Evolutionary conservation across 92 coral and sea anemone genomes (phyloP), one percentile per base, ranked within the genome.

Genomic region (Phymanthus crucifer): DNA sequence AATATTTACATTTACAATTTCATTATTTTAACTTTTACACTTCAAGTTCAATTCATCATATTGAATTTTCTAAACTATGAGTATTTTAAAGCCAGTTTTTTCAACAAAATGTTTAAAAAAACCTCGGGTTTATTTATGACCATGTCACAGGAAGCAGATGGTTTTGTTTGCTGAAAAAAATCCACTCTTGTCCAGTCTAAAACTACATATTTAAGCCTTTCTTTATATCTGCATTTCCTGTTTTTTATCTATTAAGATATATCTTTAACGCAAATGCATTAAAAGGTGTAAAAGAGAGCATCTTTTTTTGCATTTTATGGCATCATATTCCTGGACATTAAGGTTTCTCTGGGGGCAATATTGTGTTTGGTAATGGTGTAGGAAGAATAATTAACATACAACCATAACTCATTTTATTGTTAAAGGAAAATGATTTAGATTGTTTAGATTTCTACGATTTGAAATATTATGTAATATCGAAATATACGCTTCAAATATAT

Each of bases 311-410:
- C 81, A 43, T 58, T 54, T 76, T 0, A 26, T 61, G 31, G 37
- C 29, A 23, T 37, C 35, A 26, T 36, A 56, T 57, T 61, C 68
- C 72, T 40, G 72, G 81, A 77, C 64, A 77, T 54, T 32, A 16
- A 61, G 27, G 65, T 64, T 61, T 75, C 47, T 47, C 35, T 21
- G 8, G 19, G 70, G 43, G 81, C 36, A 0, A 64, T 21, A 64
- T 64, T 61, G 40, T 13, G 37, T 33, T 24, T 76, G 67, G 80
- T 38, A 34, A 61, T 57, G 58, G 11, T 47, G 58, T 17, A 57
- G 17, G 10, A 31, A 29, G 43, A 72, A 40, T 19, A 73, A 75
- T 57, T 9, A 56, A 54, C 33, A 19, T 57, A 75, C 29, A n/a
- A 21, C n/a, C 36, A 31, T 11, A 48, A 74, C 3, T 13, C 12